Base-by-base conservation (phyloP, 2,113 vertebrate species). In the Campylorhamphus procurvoides region DNA sequence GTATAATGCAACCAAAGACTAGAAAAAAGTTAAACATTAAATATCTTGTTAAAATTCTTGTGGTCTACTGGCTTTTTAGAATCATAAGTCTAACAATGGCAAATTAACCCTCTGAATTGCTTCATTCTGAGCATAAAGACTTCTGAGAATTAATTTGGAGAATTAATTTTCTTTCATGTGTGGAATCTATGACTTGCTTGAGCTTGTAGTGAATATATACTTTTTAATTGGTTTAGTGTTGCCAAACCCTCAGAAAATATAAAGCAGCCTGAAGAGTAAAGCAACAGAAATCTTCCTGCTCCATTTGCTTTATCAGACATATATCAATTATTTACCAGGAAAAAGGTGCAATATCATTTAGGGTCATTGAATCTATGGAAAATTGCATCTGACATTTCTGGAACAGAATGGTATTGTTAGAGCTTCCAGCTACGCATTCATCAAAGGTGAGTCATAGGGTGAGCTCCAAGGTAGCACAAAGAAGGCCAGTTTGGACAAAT, bases 321-420 rank as follows among this genome's bases (percentile, higher is more conserved):
- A 17, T 58, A 92, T 93, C 66, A 93, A 89, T 95, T 93, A 97
- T 95, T 96, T 83, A 94, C 74, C 58, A 94, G 53, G n/a, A 18
- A 90, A 69, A 83, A 84, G 27, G 17, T 74, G 42, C 66, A 92
- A 27, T 94, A 73, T 53, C 55, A 67, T 85, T 93, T 83, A 81
- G 50, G 71, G 76, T 49, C 39, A 1, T 20, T 77, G 44, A 89
- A 75, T 96, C 64, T 49, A 76, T 63, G 17, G 63, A 95, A 95
- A 87, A 91, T 49, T 66, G 24, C n/a, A n/a, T 33, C 35, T 97
- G 93, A 93, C 81, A 92, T 89, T 93, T 96, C 79, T 82, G 71
- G 66, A 92, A 53, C 72, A 87, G 49, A 80, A 66, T 18, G 8
- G 63, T 68, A 66, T 50, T 78, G 27, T 37, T 84, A 87, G 50